These are phyloP conservation scores for Zelostemma sp. DNA, from an alignment of 1,140 invertebrate genomes.

Conservation along the genomic window DNA sequence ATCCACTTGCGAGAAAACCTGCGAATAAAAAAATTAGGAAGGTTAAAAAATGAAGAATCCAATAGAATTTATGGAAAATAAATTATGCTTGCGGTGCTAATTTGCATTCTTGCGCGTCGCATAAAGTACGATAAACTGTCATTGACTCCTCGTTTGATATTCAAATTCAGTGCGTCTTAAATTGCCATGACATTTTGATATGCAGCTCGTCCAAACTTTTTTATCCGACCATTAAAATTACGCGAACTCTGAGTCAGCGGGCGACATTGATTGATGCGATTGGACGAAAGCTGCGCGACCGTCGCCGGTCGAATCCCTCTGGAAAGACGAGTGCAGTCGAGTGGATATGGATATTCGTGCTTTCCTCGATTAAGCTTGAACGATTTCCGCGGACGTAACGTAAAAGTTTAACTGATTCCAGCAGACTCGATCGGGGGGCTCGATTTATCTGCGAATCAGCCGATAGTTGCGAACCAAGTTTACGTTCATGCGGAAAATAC, in stretches of 20 bases:
- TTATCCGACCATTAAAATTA: slow-evolving; percentile 13
- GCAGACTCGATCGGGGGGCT: slow-evolving; percentile 58
- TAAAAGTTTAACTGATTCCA: slow-evolving; percentile 60
- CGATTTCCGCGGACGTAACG: slow-evolving; percentile 43
- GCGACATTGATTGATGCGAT: slow-evolving; percentile 45
- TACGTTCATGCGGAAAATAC: too few relatives aligned
- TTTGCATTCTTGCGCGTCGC: not conserved
- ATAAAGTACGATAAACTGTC: not conserved
- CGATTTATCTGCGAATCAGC: slow-evolving; percentile 61
- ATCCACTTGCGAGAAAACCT: slow-evolving; percentile 84
- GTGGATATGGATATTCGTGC: slow-evolving; percentile 26
- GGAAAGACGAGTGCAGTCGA: slow-evolving; percentile 15
- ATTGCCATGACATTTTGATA: slow-evolving; percentile 11
- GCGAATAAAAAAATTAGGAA: slow-evolving; percentile 20
- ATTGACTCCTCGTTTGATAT: slow-evolving; percentile 7
- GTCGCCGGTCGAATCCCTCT: slow-evolving; percentile 10
- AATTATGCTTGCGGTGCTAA: not conserved
- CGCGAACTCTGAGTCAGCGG: slow-evolving; percentile 3
- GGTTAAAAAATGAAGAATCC: too few relatives aligned
- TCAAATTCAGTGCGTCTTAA: slow-evolving; percentile 1
- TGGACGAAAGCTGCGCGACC: slow-evolving; percentile 14
- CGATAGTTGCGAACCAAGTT: slow-evolving; percentile 9
- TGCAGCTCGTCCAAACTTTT: slow-evolving; percentile 11
- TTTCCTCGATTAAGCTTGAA: slow-evolving; percentile 27
- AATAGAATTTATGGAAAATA: not conserved